Conservation (phyloP, 1,140 invertebrate genomes). For the Chlorops oryzae region DNA sequence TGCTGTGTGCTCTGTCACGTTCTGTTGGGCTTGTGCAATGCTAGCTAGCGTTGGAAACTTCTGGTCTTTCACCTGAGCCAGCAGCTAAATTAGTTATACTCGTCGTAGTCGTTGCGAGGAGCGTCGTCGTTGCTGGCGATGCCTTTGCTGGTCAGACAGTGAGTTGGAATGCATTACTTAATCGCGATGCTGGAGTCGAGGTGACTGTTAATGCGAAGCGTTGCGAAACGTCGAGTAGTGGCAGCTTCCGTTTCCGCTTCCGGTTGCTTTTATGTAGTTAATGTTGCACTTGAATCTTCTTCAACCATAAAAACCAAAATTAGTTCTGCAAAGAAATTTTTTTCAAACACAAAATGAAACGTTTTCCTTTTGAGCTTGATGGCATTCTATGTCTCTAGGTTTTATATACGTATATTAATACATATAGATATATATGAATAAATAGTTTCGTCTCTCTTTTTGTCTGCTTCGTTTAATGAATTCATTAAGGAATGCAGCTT, state of each 20-base stretch:
- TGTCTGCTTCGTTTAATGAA: no score
- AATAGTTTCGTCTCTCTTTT: no score
- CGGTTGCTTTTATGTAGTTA: not conserved
- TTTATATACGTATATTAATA: no score
- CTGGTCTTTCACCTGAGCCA: not conserved
- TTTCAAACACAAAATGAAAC: constrained; percentile 9
- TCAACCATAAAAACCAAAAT: constrained; percentile 10
- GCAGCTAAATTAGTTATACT: not conserved
- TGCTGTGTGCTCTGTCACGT: not conserved
- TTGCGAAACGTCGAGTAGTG: no score
- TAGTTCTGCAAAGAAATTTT: constrained; percentile 12
- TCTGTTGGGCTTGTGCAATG: not conserved
- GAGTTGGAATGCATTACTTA: no score
- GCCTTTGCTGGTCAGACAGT: not conserved
- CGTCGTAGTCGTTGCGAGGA: not conserved
- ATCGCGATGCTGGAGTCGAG: no score
- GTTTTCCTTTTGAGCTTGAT: constrained; percentile 6
- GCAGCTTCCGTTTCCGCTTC: not conserved
- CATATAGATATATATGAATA: no score
- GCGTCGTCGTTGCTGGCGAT: not conserved
- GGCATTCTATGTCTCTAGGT: no score
- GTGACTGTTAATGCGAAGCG: no score
- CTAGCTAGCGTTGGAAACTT: not conserved
- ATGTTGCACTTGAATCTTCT: constrained; percentile 8
- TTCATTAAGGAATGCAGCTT: no score